A percentile compares a stretch with the other conserved stretches of the same genome.
Conservation (phyloP, 2,797 vertebrate species). For the Sebastes hubbsi region DNA sequence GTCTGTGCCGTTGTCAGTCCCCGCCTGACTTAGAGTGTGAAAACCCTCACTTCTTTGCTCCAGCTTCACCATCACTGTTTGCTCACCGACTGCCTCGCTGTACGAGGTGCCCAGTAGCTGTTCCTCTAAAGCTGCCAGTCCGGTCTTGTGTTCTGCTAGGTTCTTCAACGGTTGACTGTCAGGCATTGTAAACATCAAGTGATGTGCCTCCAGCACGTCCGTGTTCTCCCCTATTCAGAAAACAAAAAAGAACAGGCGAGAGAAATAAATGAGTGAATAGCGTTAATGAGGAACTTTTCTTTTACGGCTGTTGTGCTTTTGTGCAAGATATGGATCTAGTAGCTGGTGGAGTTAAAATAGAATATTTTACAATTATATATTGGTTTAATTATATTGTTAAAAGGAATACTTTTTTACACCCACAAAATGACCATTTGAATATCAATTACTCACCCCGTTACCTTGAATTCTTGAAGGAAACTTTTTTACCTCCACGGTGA, state of each 20-base stretch:
- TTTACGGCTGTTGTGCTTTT: background rate
- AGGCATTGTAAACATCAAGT: conserved; percentile 46
- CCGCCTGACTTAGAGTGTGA: background rate
- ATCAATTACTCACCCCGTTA: no score
- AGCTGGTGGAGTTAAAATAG: background rate
- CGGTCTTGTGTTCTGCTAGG: conserved; percentile 1
- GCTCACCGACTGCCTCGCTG: background rate
- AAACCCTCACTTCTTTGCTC: conserved; percentile 38
- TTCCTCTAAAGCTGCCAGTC: background rate
- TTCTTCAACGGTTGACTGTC: conserved; percentile 30
- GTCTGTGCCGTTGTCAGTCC: background rate
- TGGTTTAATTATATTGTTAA: background rate
- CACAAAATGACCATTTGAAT: background rate
- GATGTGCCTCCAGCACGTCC: conserved; percentile 47
- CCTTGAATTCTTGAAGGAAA: no score
- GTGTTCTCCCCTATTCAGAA: conserved; percentile 44
- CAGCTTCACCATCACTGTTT: conserved; percentile 37
- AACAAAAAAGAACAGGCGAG: background rate
- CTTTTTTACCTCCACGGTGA: no score
- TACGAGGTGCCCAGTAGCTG: conserved; percentile 5
- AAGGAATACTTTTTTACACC: background rate
- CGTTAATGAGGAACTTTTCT: accelerated
- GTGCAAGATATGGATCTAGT: background rate
- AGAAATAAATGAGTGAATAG: background rate
- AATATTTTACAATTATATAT: background rate